Evolutionary conservation across 2,888 invertebrate species (phyloP).

Genomic region (Loripinus fragilis): DNA sequence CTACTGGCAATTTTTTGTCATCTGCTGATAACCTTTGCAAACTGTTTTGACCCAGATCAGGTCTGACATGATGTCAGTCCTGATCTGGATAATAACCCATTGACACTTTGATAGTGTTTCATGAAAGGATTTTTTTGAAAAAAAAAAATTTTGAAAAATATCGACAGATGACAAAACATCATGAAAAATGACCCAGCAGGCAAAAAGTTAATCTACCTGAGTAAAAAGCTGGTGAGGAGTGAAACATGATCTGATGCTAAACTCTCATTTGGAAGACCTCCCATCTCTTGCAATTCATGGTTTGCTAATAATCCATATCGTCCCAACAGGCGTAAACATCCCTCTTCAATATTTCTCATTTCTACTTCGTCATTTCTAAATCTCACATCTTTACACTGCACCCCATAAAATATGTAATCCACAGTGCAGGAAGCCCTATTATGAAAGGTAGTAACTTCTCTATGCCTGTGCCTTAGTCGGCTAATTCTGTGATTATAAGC

Average conservation of each 20-base stretch:
- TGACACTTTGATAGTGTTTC: too few species aligned
- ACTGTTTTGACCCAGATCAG: too few species aligned
- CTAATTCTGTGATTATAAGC: conserved; percentile 86
- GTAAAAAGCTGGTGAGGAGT: conserved; percentile 71
- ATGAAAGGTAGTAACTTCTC: conserved; percentile 91
- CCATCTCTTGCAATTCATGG: conserved; percentile 86
- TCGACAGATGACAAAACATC: too few species aligned
- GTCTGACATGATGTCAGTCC: too few species aligned
- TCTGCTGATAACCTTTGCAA: too few species aligned
- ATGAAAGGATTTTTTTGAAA: too few species aligned
- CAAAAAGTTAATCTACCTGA: conserved; percentile 29
- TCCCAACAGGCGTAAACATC: conserved; percentile 86
- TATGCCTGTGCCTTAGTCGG: conserved; percentile 78
- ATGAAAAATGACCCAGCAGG: too few species aligned
- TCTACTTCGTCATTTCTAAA: conserved; percentile 35
- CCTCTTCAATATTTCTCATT: conserved; percentile 76
- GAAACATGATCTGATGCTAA: conserved; percentile 80
- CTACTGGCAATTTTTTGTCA: too few species aligned
- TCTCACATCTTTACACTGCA: conserved; percentile 45
- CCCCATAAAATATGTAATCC: conserved; percentile 93
- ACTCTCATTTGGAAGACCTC: conserved; percentile 88
- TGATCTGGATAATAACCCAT: too few species aligned
- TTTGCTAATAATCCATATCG: conserved; percentile 88
- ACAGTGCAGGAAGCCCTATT: conserved; percentile 89
- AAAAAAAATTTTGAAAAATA: too few species aligned